Base-by-base conservation (phyloP, 2,888 invertebrate species). In the Taphrorychus bicolor region DNA sequence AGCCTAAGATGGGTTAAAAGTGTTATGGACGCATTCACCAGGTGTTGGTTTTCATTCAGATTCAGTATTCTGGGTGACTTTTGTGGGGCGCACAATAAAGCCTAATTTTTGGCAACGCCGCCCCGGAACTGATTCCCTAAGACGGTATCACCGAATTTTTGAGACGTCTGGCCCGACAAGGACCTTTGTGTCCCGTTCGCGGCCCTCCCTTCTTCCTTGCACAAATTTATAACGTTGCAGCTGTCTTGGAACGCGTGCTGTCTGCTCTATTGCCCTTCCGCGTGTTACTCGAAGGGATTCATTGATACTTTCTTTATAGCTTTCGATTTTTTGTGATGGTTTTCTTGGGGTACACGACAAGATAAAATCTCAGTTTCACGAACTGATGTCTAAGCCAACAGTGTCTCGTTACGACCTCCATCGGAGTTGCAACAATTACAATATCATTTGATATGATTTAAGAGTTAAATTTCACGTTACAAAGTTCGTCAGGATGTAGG, bases 231-330 rank as follows among this genome's bases (percentile, higher is more conserved):
- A 60, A 59, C 59, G 41, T 45, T 59, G 66, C 59, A 66, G 66
- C 66, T 59, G 66, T 60, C 59, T 60, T 57, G 11, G 48, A 60
- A 53, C 66, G 66, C 66, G 66, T 66, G 66, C 66, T 66, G 66
- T 66, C 66, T 66, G 66, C 51, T 59, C 64, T 64, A 64, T 58
- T n/a, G 58, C 52, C 58, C 58, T 64, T 65, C 64, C 64, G 64
- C 53, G 42, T 62, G 53, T 58, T 58, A 58, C 51, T 58, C 18
- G 32, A 59, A 53, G 48, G 53, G 49, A 66, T 49, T 60, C 66
- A 66, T 66, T 66, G 66, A 66, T 66, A 66, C 59, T 54, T 66
- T 60, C 63, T 63, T 62, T 45, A 17, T 45, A 14, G 45, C 16
- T 7, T 22, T 51, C 63, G 56, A 63, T 63, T 32, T 51, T 18